Evolutionary conservation across 2,113 vertebrate species (phyloP).

Genomic region (Neofelis nebulosa): DNA sequence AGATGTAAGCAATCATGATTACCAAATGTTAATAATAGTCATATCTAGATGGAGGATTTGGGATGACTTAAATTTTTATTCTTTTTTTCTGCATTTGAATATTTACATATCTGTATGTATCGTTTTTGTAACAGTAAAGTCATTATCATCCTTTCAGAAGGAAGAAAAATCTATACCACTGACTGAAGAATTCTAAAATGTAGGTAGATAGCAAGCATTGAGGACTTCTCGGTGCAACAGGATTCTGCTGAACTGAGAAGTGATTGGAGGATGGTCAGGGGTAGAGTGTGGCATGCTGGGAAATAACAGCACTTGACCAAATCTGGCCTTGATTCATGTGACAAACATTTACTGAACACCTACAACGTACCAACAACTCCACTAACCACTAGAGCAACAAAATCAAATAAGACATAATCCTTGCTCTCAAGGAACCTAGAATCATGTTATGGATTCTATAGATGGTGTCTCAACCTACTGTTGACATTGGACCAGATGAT

Average conservation of each 20-base stretch:
- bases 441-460: too few relatives aligned
- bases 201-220: not conserved
- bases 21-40: not conserved
- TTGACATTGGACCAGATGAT: not conserved
- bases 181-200: not conserved
- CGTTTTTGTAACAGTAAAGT: not conserved
- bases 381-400: not conserved
- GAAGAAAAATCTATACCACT: not conserved
- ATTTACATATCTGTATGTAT: not conserved
- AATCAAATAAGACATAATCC: not conserved
- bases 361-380: not conserved
- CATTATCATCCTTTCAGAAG: constrained; percentile 6
- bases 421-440: not conserved
- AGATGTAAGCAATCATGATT: not conserved
- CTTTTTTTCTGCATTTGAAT: not conserved
- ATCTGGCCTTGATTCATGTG: not conserved
- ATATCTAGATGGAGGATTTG: not conserved
- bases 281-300: not conserved
- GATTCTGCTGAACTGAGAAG: not conserved
- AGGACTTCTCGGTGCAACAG: not conserved
- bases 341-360: not conserved
- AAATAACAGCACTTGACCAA: not conserved
- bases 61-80: not conserved
- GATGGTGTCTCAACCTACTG: not conserved
- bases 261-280: not conserved